Conservation (phyloP, 2,888 invertebrate species). For the Argyresthia goedartella region DNA sequence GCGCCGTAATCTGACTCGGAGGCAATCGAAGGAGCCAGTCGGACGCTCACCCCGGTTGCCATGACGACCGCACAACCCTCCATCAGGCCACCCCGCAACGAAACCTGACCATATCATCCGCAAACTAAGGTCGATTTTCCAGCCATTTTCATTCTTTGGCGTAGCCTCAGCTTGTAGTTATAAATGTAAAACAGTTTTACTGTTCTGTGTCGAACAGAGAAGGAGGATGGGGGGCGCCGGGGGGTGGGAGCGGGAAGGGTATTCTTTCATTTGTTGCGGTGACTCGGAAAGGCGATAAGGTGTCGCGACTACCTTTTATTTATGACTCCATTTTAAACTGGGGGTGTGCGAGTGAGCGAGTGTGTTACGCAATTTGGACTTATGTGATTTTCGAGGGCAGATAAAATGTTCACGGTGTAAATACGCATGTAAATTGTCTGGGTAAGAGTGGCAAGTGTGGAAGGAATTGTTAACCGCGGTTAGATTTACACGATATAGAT, state of each 20-base stretch:
- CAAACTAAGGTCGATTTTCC: constrained; percentile 19
- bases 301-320: constrained; percentile 60
- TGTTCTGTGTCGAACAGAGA: constrained; percentile 32
- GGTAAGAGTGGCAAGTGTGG: background rate
- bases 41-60: constrained; percentile 43
- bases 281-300: constrained; percentile 47
- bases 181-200: constrained; percentile 67
- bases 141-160: constrained; percentile 15
- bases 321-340: constrained; percentile 66
- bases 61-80: constrained; percentile 27
- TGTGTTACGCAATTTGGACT: constrained; percentile 1
- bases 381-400: background rate
- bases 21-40: constrained; percentile 53
- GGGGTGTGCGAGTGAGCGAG: constrained; percentile 21
- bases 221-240: constrained; percentile 17
- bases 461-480: background rate
- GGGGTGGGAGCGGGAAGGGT: constrained; percentile 25
- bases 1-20: constrained; percentile 14
- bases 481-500: background rate
- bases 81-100: constrained; percentile 11
- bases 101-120: constrained; percentile 20
- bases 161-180: constrained; percentile 53
- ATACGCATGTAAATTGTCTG: constrained; percentile 1
- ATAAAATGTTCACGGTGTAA: constrained; percentile 2
- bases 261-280: constrained; percentile 59